Evolutionary conservation across 2,888 invertebrate genomes (phyloP).

Genomic region (Barypeithes pellucidus): DNA sequence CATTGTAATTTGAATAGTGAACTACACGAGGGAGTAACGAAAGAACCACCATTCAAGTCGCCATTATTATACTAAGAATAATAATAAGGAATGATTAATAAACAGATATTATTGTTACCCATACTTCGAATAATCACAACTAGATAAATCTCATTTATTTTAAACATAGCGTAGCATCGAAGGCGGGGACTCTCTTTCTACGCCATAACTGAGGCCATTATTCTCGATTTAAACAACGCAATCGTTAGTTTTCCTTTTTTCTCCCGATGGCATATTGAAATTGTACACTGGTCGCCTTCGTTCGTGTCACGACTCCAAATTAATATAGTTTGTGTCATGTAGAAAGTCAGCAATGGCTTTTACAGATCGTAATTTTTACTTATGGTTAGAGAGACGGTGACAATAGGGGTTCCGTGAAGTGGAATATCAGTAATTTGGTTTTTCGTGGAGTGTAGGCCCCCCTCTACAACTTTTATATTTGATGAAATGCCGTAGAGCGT

Average conservation of each 20-base stretch:
- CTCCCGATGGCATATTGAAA: constrained; percentile 23
- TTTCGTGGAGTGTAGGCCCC: too few species aligned
- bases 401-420: neutral
- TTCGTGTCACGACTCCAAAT: constrained; percentile 11
- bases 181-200: constrained; percentile 24
- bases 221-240: constrained; percentile 27
- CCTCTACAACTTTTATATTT: too few species aligned
- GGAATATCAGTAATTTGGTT: neutral
- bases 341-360: neutral
- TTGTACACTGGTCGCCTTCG: constrained; percentile 20
- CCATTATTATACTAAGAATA: too few species aligned
- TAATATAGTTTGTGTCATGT: neutral
- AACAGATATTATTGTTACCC: neutral
- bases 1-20: too few species aligned
- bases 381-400: too few species aligned
- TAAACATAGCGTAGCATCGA: constrained; percentile 4
- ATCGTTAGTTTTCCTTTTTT: constrained; percentile 25
- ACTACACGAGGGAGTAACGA: too few species aligned
- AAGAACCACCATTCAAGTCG: too few species aligned
- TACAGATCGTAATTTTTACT: neutral
- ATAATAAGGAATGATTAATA: neutral
- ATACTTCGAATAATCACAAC: neutral
- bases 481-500: too few species aligned
- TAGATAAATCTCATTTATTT: constrained; percentile 1
- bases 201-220: constrained; percentile 24